Evolutionary conservation across 2,888 invertebrate genomes (phyloP), one percentile per base, ranked within the genome.

Genomic region (Pheosia gnoma): DNA sequence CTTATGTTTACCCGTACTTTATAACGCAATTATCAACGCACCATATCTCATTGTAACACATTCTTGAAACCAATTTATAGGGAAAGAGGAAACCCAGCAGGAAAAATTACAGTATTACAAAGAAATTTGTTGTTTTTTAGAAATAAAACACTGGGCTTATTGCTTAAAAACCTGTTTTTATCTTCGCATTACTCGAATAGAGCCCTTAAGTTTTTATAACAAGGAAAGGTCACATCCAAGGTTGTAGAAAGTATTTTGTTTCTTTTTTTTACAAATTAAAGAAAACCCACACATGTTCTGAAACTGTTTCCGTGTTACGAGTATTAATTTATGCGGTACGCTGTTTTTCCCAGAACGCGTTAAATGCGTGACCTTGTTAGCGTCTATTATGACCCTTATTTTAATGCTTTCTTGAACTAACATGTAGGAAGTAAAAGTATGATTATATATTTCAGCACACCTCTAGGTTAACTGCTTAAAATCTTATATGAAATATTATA

Each of bases 171-270:
- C 65, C 60, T 13, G 66, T 67, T 59, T 66, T 57, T 62, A 59
- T 57, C 55, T 60, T 72, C 66, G 63, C 67, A 62, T 63, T 47
- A 49, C 70, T 57, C 65, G 70, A 70, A 72, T 37, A 70, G 70
- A 9, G 53, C 43, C 39, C 55, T 55, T 39, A 55, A n/a, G 55
- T 39, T 13, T 4, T 38, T 55, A n/a, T 36, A 36, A 59, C 13
- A 39, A 72, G 75, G 69, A 74, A 74, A 75, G 74, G 73, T 75
- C 71, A 71, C 49, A 54, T 38, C 36, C 67, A 65, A 72, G 73
- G 67, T 66, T 66, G 56, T 72, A 72, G 74, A 74, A 72, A 74
- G 74, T 73, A 68, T 75, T 72, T 74, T 72, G 65, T 70, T 71
- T 70, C 70, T 65, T 66, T 75, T 74, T 70, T 75, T 71, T 47